A percentile compares a stretch with the other conserved stretches of the same genome.
These are phyloP conservation scores for Urocynchramus pylzowi DNA, from an alignment of 2,113 vertebrate genomes.

Conservation along the genomic window DNA sequence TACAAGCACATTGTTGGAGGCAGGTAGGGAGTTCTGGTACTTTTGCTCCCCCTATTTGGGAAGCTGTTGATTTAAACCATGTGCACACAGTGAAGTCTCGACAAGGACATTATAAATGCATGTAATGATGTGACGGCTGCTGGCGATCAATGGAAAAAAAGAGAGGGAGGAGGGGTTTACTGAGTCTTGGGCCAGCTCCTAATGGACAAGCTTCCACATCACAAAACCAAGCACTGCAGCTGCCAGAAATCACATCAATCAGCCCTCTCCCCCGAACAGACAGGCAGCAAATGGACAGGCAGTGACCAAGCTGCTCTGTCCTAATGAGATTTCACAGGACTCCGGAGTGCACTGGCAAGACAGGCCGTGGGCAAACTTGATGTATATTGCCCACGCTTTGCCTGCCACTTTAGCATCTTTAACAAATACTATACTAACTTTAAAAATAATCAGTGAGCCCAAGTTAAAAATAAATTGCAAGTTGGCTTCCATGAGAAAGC, in stretches of 20 bases:
- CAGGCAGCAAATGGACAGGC: background rate
- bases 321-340: background rate
- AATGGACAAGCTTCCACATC: conserved; percentile 24
- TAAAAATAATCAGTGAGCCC: conserved; percentile 6
- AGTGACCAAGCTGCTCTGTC: background rate
- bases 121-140: conserved; percentile 20
- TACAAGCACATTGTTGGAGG: conserved; percentile 14
- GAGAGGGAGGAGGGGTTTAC: background rate
- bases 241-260: conserved; percentile 25
- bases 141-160: background rate
- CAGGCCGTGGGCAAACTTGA: background rate
- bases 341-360: background rate
- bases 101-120: conserved; percentile 28
- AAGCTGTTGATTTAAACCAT: conserved; percentile 61
- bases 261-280: background rate
- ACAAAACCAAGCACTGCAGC: conserved; percentile 34
- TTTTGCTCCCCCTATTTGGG: background rate
- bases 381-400: background rate
- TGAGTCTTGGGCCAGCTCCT: conserved; percentile 18
- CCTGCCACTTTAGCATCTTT: background rate
- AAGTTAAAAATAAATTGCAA: conserved; percentile 48
- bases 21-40: background rate
- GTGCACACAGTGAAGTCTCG: conserved; percentile 22
- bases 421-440: background rate
- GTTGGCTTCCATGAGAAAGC: conserved; percentile 43